Evolutionary conservation across 1,140 invertebrate species (phyloP).

Genomic region (Apis dorsata): DNA sequence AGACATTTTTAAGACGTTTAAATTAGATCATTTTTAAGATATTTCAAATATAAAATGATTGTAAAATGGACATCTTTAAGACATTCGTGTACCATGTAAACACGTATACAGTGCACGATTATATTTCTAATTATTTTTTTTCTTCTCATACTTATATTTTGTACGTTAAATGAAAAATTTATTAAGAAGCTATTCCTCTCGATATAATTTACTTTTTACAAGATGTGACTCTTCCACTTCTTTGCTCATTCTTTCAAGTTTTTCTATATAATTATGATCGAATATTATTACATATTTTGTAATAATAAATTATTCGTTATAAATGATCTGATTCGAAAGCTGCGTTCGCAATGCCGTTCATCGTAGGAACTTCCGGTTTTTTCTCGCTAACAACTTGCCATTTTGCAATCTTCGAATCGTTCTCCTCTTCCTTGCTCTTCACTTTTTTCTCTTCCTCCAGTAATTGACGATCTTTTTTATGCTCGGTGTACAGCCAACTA

Average conservation of each 20-base stretch:
- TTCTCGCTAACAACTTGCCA: constrained; percentile 36
- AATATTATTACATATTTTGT: neutral
- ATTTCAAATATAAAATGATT: too few species aligned
- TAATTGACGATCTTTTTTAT: constrained; percentile 75
- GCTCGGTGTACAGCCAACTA: constrained; percentile 83
- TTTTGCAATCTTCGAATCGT: constrained; percentile 27
- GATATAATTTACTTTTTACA: neutral
- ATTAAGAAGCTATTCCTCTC: neutral
- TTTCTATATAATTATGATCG: too few species aligned
- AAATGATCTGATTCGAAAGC: constrained; percentile 71
- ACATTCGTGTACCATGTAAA: neutral
- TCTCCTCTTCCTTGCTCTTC: constrained; percentile 52
- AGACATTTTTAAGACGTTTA: neutral
- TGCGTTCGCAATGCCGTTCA: constrained; percentile 69
- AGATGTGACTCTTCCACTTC: neutral
- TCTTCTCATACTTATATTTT: neutral
- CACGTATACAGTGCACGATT: neutral
- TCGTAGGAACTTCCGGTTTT: constrained; percentile 54
- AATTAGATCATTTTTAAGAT: neutral
- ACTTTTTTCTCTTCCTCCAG: constrained; percentile 64
- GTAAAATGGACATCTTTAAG: too few species aligned
- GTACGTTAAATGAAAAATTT: neutral
- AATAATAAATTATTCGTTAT: constrained; percentile 38
- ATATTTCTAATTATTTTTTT: neutral
- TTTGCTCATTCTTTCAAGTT: neutral